phyloP scores from a whole-genome alignment of 2,113 vertebrate genomes.

The Echinops telfairi region DNA sequence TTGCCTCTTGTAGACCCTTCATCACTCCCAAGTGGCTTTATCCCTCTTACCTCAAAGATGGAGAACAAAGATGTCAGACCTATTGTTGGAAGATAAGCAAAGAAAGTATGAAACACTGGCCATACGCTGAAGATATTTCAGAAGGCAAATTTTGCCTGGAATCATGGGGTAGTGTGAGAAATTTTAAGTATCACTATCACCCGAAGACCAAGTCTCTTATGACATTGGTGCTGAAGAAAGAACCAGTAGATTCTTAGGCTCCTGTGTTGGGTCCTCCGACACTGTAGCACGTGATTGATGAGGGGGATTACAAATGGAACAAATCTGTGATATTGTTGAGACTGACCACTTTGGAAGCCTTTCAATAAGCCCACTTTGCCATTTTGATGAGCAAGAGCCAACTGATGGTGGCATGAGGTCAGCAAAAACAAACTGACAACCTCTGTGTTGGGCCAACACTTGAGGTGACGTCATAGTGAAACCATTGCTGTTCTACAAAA shows the following conservation, averaged over 20 bases:
- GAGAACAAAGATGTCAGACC: conserved; percentile 47
- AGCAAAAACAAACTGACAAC: conserved; percentile 23
- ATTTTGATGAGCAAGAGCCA: conserved; percentile 50
- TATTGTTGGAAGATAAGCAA: conserved; percentile 42
- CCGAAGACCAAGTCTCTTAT: neutral
- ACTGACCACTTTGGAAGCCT: neutral
- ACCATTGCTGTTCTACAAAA: conserved; percentile 25
- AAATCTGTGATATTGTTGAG: neutral
- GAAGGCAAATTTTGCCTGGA: neutral
- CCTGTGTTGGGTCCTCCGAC: neutral
- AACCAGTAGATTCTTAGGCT: neutral
- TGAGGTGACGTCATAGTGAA: conserved; percentile 51
- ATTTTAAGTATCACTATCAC: neutral
- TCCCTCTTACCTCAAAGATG: neutral
- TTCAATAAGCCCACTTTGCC: conserved; percentile 34
- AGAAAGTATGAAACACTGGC: conserved; percentile 31
- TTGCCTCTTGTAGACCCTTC: neutral
- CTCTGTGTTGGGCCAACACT: conserved; percentile 46
- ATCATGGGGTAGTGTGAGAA: conserved; percentile 9
- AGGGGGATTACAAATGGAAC: neutral
- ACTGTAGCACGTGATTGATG: neutral
- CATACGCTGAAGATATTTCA: neutral
- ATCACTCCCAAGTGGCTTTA: conserved; percentile 22
- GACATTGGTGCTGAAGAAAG: neutral
- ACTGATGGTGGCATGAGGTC: neutral